These are phyloP conservation scores for Harpalus rubripes DNA, from an alignment of 2,888 invertebrate species.

Conservation along the genomic window DNA sequence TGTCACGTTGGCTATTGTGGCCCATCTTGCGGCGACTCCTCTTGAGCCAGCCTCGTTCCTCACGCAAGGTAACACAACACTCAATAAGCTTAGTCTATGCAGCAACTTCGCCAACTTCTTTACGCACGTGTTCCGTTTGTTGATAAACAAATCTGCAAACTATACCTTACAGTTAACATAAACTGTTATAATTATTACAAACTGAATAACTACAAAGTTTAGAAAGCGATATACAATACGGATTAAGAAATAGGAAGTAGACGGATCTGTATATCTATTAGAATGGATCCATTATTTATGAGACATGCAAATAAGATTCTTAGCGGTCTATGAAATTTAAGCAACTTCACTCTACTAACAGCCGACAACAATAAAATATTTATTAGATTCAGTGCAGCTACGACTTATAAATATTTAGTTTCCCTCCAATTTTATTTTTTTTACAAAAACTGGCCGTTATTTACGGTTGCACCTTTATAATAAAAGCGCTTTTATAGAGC, in stretches of 20 bases:
- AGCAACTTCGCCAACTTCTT: no score
- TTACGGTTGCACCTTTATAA: no score
- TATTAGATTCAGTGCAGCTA: slow-evolving; percentile 5
- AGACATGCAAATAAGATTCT: slow-evolving; percentile 39
- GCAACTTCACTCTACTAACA: neutral
- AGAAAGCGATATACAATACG: slow-evolving; percentile 12
- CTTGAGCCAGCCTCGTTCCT: slow-evolving; percentile 51
- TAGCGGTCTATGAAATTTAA: slow-evolving; percentile 33
- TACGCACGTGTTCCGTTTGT: no score
- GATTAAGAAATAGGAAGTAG: slow-evolving; percentile 47
- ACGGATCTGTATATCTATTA: slow-evolving; percentile 37
- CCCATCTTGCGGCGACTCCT: slow-evolving; percentile 63
- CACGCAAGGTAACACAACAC: slow-evolving; percentile 56
- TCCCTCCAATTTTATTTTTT: no score
- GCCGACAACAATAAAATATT: slow-evolving; percentile 36
- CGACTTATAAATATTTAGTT: neutral
- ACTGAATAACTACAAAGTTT: neutral
- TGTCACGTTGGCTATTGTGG: slow-evolving; percentile 60
- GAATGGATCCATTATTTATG: slow-evolving; percentile 43
- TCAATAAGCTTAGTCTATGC: neutral
- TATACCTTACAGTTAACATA: slow-evolving; percentile 5
- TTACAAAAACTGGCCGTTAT: no score
- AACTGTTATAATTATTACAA: slow-evolving; percentile 6
- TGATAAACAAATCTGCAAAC: slow-evolving; percentile 5
- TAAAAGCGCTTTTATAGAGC: no score